Conservation (phyloP, 2,113 vertebrate genomes). For the Leptodactylus fuscus region DNA sequence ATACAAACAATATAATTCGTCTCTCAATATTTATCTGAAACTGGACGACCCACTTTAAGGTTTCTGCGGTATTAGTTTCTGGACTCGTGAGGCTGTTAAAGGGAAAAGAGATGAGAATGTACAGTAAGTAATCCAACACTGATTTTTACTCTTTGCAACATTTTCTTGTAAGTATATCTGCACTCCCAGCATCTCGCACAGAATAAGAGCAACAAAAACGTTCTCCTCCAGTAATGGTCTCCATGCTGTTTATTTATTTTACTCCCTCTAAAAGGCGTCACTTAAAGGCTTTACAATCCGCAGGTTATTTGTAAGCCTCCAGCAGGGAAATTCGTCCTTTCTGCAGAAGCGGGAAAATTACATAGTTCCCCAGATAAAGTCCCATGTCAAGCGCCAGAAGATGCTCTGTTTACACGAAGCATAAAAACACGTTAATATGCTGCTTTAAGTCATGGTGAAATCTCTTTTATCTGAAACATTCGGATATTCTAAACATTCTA, state of each 20-base stretch:
- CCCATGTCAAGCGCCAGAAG: background rate
- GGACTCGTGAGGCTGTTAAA: no score
- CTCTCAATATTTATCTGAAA: no score
- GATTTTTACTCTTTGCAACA: no score
- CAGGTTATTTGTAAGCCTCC: background rate
- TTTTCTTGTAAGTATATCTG: background rate
- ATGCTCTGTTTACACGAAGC: background rate
- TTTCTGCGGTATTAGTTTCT: no score
- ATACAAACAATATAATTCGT: no score
- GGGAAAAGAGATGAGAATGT: no score
- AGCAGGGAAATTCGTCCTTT: background rate
- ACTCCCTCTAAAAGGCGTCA: background rate
- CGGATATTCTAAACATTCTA: background rate
- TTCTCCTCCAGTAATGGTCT: constrained; percentile 1
- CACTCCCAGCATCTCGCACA: background rate
- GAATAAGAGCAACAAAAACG: background rate
- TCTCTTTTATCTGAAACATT: background rate
- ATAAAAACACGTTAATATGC: background rate
- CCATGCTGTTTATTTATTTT: constrained; percentile 27
- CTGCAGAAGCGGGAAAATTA: background rate
- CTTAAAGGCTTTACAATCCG: constrained; percentile 21
- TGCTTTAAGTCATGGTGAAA: background rate
- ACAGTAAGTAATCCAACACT: no score
- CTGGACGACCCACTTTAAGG: no score
- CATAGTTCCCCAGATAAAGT: background rate